Evolutionary conservation across 1,140 invertebrate genomes (phyloP).

Genomic region (Drosophila sproati): DNA sequence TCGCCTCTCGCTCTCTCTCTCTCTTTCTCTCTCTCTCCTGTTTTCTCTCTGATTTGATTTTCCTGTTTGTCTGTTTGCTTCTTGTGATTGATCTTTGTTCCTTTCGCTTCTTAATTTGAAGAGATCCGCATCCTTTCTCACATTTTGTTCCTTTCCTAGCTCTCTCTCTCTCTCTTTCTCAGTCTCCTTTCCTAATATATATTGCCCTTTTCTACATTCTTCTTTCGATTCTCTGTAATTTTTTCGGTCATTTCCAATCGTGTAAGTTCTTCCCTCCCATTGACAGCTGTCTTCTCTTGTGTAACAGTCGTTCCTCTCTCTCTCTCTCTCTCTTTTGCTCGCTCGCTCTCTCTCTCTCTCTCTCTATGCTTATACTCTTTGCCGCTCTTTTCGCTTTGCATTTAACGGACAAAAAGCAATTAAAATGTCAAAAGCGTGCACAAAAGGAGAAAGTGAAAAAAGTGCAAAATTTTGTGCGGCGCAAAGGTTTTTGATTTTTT

Average conservation of each 20-base stretch:
- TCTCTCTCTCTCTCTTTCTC: too few relatives aligned
- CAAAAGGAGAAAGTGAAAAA: slow-evolving; percentile 80
- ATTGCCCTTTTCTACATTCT: too few relatives aligned
- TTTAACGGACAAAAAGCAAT: slow-evolving; percentile 79
- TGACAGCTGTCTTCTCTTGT: background rate
- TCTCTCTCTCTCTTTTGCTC: background rate
- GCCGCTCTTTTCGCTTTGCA: slow-evolving; percentile 38
- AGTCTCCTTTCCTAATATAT: too few relatives aligned
- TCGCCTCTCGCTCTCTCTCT: background rate
- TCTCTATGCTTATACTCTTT: slow-evolving; percentile 18
- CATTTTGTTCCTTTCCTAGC: background rate
- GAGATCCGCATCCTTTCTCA: background rate
- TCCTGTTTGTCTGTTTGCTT: background rate
- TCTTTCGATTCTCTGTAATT: background rate
- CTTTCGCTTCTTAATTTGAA: too few relatives aligned
- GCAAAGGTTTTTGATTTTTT: slow-evolving; percentile 27
- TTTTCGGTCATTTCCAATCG: background rate
- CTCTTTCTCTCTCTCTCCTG: background rate
- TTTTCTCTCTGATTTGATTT: background rate
- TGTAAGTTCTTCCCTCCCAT: background rate
- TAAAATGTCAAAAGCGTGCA: slow-evolving; percentile 83
- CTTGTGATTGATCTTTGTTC: background rate
- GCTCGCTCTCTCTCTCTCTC: background rate
- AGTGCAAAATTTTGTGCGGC: slow-evolving; percentile 70
- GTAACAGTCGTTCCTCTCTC: background rate